A percentile compares a stretch with the other conserved stretches of the same genome.
phyloP scores from a whole-genome alignment of 2,888 invertebrate species.

The Pachymerium ferrugineum region DNA sequence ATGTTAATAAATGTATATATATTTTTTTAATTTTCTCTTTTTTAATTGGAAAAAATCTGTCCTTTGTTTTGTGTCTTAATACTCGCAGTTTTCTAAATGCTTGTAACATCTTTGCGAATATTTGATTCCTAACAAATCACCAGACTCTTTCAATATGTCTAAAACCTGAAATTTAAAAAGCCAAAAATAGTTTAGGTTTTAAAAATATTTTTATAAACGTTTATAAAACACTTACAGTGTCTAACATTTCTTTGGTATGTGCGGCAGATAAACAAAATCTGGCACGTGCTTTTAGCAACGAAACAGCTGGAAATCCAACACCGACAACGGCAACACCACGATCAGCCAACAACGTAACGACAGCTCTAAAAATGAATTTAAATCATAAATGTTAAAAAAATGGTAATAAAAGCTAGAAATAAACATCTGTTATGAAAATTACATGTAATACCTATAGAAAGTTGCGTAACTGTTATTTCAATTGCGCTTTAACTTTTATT shows the following conservation, averaged over 20 bases:
- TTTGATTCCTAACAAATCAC: slow-evolving; percentile 66
- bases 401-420: too few species aligned
- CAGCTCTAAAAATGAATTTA: slow-evolving; percentile 56
- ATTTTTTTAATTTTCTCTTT: too few species aligned
- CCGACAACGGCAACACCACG: slow-evolving; percentile 89
- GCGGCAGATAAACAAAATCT: slow-evolving; percentile 93
- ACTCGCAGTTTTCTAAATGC: not conserved
- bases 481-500: too few species aligned
- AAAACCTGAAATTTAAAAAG: slow-evolving; percentile 47
- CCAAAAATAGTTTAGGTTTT: too few species aligned
- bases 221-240: slow-evolving; percentile 64
- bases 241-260: slow-evolving; percentile 90
- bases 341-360: slow-evolving; percentile 74
- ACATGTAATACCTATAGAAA: too few species aligned
- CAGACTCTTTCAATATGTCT: slow-evolving; percentile 65
- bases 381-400: not conserved
- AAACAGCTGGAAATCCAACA: slow-evolving; percentile 96
- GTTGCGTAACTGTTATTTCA: too few species aligned
- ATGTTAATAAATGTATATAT: too few species aligned
- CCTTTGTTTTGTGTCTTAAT: not conserved
- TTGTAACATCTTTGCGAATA: slow-evolving; percentile 55
- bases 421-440: too few species aligned
- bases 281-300: slow-evolving; percentile 84
- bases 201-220: too few species aligned
- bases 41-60: too few species aligned